phyloP scores from a whole-genome alignment of 1,140 invertebrate species.

The Heliconius congener region DNA sequence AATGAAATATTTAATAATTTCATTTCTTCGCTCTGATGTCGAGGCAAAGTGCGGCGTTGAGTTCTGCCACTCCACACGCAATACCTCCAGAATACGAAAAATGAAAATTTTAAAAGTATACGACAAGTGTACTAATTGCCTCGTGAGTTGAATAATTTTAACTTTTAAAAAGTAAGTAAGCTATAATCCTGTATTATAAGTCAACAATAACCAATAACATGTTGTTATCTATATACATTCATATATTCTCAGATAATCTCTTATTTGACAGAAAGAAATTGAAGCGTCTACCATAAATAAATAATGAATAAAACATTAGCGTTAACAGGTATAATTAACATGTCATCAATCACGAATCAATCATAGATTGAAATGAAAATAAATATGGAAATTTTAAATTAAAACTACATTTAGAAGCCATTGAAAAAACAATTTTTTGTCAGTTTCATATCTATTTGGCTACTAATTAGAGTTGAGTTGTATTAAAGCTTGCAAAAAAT shows the following conservation, averaged over 20 bases:
- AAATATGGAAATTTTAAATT: neutral
- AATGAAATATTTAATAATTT: no score
- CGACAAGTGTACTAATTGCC: no score
- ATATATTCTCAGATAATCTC: neutral
- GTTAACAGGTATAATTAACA: conserved; percentile 6
- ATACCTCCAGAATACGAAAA: no score
- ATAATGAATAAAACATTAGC: conserved; percentile 10
- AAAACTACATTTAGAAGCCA: neutral
- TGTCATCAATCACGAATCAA: conserved; percentile 11
- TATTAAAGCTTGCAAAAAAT: neutral
- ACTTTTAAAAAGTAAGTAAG: no score
- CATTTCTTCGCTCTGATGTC: no score
- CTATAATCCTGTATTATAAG: no score
- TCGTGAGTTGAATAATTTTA: no score
- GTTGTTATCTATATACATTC: neutral
- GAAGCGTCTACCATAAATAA: neutral
- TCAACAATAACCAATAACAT: neutral
- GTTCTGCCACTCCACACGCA: no score
- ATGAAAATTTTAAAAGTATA: no score
- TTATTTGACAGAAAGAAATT: neutral
- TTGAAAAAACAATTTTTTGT: neutral
- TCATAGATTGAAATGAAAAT: neutral
- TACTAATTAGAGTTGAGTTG: conserved; percentile 2
- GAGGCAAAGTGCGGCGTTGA: no score
- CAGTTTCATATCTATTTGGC: neutral